Percentiles rank a stretch among this genome's conserved stretches.
Evolutionary conservation across 2,797 vertebrate species (phyloP).

Genomic region (Pogonophryne albipinna): DNA sequence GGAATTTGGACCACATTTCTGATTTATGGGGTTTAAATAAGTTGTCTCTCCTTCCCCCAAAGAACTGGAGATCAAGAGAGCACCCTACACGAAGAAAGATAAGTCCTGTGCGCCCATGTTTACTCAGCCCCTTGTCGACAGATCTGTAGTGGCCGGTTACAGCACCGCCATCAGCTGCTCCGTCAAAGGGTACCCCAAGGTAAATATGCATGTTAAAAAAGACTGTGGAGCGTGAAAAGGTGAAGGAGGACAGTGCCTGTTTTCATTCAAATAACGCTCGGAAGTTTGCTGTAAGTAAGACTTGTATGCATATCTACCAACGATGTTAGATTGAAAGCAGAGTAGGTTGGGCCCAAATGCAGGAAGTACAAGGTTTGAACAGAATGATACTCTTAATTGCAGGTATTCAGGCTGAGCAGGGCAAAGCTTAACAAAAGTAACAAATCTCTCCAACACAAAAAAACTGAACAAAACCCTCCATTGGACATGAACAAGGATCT

Average conservation of each 20-base stretch:
- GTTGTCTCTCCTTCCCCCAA: slow-evolving; percentile 2
- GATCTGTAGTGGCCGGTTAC: slow-evolving; percentile 90
- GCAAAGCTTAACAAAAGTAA: no score
- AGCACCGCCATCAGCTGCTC: slow-evolving; percentile 90
- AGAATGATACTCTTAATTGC: no score
- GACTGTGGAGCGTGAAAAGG: slow-evolving; percentile 14
- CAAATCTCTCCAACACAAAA: no score
- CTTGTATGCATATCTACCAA: not conserved
- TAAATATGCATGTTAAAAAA: slow-evolving; percentile 56
- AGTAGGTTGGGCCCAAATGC: no score
- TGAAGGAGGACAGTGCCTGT: slow-evolving; percentile 21
- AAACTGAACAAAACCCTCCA: no score
- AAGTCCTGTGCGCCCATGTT: slow-evolving; percentile 87
- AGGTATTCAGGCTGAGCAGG: no score
- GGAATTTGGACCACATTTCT: slow-evolving; percentile 6
- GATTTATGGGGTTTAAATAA: slow-evolving; percentile 19
- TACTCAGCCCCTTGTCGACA: slow-evolving; percentile 89
- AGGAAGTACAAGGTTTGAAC: no score
- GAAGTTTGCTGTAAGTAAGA: not conserved
- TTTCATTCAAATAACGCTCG: slow-evolving; percentile 14
- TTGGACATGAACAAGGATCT: no score
- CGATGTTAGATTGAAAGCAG: not conserved
- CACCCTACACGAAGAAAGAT: slow-evolving; percentile 88
- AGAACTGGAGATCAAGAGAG: slow-evolving; percentile 81
- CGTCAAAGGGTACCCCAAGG: slow-evolving; percentile 90